These are phyloP conservation scores for Hyalella azteca DNA, from an alignment of 2,888 invertebrate genomes.

Conservation along the genomic window DNA sequence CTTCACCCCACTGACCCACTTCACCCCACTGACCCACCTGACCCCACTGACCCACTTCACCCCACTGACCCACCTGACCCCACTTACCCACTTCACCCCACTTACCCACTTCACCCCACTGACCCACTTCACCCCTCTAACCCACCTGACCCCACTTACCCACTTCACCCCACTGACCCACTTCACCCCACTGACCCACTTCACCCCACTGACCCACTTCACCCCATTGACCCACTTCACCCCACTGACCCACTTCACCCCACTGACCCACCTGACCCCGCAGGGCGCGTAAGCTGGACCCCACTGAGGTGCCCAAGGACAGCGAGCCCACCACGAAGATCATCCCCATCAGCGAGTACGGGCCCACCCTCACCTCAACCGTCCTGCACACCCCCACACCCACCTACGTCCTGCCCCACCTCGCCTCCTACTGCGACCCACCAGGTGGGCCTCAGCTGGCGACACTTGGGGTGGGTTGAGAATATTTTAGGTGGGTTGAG, in stretches of 20 bases:
- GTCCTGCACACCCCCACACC: conserved; percentile 3
- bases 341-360: conserved; percentile 19
- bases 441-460: neutral
- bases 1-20: neutral
- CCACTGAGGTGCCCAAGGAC: neutral
- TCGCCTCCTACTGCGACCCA: neutral
- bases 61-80: neutral
- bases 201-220: neutral
- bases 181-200: neutral
- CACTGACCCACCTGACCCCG: neutral
- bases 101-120: neutral
- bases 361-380: conserved; percentile 3
- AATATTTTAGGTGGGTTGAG: too few species aligned
- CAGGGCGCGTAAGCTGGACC: neutral
- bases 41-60: neutral
- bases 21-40: neutral
- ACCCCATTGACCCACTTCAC: neutral
- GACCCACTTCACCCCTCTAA: neutral
- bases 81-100: neutral
- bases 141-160: neutral
- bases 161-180: neutral
- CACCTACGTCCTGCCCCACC: neutral
- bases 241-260: neutral
- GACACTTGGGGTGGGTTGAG: neutral
- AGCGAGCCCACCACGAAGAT: neutral